Base-by-base conservation (phyloP, 1,140 invertebrate genomes). In the Drosophila nasuta region DNA sequence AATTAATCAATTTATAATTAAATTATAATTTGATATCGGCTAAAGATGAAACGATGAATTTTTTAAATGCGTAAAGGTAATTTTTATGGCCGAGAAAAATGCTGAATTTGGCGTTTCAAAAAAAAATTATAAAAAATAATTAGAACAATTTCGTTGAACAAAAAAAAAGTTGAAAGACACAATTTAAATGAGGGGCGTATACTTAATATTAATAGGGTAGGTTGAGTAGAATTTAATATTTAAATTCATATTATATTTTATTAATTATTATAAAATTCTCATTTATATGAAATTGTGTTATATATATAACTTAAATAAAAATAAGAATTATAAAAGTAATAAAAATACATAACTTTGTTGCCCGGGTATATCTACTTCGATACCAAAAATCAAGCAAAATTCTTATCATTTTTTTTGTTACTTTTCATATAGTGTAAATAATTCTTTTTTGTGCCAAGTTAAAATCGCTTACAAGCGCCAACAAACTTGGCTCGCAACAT, bases 401-500 rank as follows among this genome's bases (percentile, higher is more conserved):
- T 30, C 28, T 48, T 52, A 11, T 15, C n/a, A 45, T 28, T 10
- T 17, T 51, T 33, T 69, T 71, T 65, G 63, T 58, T 49, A 57
- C 7, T 52, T 59, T 49, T 20, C 48, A 5, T 20, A 25, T 38
- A 72, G 54, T 58, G 70, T 79, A 68, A 83, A 77, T 83, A 75
- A 56, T 52, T 74, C 51, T 63, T 43, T 57, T 75, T 57, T 51
- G 45, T 72, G 59, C 57, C 58, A 70, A 73, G 69, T 57, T 51
- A 77, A 83, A 73, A 65, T 10, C 77, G 75, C 74, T 85, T 85
- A 85, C 81, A 85, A 85, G 81, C 77, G 81, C 81, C 81, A 85
- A 69, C 74, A 77, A 80, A 79, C 65, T 85, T 83, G 77, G 81
- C 68, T 51, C 41, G 56, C 60, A 80, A 80, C 67, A 78, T 54